Evolutionary conservation across 2,888 invertebrate species (phyloP).

Genomic region (Microplitis deprimator): DNA sequence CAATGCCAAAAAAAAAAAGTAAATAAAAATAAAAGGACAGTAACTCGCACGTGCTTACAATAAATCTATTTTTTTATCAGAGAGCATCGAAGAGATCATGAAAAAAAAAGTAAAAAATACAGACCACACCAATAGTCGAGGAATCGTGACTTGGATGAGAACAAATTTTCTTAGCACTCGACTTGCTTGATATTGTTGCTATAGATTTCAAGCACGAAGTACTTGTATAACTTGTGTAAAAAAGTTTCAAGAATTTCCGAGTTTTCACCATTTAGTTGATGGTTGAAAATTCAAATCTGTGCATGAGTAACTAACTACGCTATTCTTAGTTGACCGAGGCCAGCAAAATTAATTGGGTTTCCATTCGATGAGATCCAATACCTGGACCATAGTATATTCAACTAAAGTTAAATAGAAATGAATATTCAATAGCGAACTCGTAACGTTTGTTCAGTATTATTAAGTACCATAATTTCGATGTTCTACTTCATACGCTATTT

Average conservation of each 20-base stretch:
- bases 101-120: background rate
- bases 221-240: background rate
- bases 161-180: conserved; percentile 6
- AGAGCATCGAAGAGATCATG: conserved; percentile 10
- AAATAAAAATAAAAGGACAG: background rate
- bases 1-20: background rate
- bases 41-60: conserved; percentile 32
- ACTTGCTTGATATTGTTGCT: background rate
- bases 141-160: conserved; percentile 12
- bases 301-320: background rate
- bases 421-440: conserved; percentile 10
- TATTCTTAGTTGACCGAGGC: background rate
- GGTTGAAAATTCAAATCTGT: conserved; percentile 1
- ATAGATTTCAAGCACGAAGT: background rate
- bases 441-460: background rate
- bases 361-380: conserved; percentile 1
- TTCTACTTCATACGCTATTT: background rate
- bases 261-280: background rate
- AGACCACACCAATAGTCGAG: background rate
- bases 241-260: background rate
- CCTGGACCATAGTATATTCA: background rate
- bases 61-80: conserved; percentile 25
- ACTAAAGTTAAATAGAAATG: conserved; percentile 6
- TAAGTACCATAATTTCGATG: background rate
- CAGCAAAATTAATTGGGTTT: conserved; percentile 8